Evolutionary conservation across 2,113 vertebrate genomes (phyloP).

Genomic region (Festucalex cinctus): DNA sequence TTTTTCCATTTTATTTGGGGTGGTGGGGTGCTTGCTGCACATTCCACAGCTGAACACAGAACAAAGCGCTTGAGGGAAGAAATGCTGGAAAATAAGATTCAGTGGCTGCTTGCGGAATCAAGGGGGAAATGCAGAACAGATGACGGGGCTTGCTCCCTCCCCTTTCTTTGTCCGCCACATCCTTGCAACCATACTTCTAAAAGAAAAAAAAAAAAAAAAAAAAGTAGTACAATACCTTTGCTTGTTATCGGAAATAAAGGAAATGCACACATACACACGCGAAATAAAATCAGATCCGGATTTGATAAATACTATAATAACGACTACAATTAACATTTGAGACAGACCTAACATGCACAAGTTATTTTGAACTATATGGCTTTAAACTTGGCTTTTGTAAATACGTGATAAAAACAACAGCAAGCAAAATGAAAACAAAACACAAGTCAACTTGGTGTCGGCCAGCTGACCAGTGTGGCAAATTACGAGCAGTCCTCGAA

Average conservation of each 20-base stretch:
- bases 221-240: slow-evolving; percentile 39
- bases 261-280: not conserved
- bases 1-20: not conserved
- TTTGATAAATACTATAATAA: no score
- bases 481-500: slow-evolving; percentile 40
- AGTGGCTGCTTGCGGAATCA: slow-evolving; percentile 67
- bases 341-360: not conserved
- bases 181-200: slow-evolving; percentile 51
- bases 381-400: not conserved
- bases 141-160: slow-evolving; percentile 63
- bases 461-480: not conserved
- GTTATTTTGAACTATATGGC: not conserved
- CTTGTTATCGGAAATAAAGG: slow-evolving; percentile 24
- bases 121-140: slow-evolving; percentile 74
- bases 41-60: slow-evolving; percentile 56
- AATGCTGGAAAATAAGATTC: slow-evolving; percentile 67
- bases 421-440: not conserved
- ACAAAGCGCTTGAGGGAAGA: slow-evolving; percentile 55
- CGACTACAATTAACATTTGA: not conserved
- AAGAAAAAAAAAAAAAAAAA: slow-evolving; percentile 39
- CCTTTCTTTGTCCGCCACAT: slow-evolving; percentile 64
- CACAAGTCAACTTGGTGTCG: not conserved
- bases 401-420: not conserved
- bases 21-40: slow-evolving; percentile 9
- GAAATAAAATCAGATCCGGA: not conserved